These are phyloP conservation scores for Vulpes ferrilata DNA, from an alignment of 2,113 vertebrate genomes.

Conservation along the genomic window DNA sequence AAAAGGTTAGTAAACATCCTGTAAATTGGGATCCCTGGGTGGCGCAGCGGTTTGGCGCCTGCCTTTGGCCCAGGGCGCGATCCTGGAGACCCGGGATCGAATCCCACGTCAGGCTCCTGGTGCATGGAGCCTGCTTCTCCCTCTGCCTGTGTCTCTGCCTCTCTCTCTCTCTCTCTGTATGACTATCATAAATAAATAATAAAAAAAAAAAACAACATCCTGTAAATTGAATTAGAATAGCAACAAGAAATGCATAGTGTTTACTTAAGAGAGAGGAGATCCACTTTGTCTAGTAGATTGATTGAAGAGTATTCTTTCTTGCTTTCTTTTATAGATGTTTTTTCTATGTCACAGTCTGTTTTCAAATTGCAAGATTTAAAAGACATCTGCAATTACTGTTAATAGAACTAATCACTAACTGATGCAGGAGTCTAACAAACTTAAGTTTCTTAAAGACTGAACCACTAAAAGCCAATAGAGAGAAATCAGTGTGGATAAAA, in stretches of 20 bases:
- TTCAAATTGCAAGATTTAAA: constrained; percentile 43
- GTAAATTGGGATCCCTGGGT: too few relatives aligned
- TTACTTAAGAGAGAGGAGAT: neutral
- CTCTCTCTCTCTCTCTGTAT: too few relatives aligned
- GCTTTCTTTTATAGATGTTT: neutral
- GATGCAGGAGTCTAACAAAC: neutral
- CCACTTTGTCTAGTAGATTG: neutral
- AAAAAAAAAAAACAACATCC: too few relatives aligned
- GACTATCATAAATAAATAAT: too few relatives aligned
- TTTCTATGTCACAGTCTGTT: neutral
- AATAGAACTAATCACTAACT: neutral
- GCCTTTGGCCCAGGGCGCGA: too few relatives aligned
- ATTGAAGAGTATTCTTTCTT: neutral
- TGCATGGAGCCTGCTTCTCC: too few relatives aligned
- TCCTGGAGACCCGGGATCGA: too few relatives aligned
- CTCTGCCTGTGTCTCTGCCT: too few relatives aligned
- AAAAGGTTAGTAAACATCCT: neutral
- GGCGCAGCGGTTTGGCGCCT: too few relatives aligned
- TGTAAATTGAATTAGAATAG: neutral
- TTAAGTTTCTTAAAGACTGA: neutral
- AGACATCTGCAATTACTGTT: neutral
- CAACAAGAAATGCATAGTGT: neutral
- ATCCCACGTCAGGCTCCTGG: too few relatives aligned
- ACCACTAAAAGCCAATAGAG: neutral
- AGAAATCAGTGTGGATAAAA: neutral